These are phyloP conservation scores for Drosophila falleni DNA, from an alignment of 2,888 invertebrate species.

Conservation along the genomic window DNA sequence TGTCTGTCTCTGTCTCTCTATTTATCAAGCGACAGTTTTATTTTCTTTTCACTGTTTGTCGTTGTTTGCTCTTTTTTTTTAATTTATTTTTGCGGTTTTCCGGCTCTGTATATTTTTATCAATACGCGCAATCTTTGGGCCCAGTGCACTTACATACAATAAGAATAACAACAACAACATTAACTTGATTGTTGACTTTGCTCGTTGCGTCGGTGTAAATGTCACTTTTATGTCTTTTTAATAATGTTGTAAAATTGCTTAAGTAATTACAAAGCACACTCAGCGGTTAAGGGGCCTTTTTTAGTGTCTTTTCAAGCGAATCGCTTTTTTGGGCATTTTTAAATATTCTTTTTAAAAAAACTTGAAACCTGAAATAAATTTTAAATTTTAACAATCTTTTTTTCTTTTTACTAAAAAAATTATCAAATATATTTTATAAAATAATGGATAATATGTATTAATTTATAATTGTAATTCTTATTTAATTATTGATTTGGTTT, in stretches of 20 bases:
- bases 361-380: background rate
- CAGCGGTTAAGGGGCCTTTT: background rate
- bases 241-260: slow-evolving; percentile 60
- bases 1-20: slow-evolving; percentile 30
- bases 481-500: background rate
- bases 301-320: slow-evolving; percentile 5
- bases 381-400: too few relatives aligned
- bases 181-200: slow-evolving; percentile 49
- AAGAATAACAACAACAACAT: slow-evolving; percentile 28
- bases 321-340: background rate
- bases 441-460: too few relatives aligned
- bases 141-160: slow-evolving; percentile 42
- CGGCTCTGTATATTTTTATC: slow-evolving; percentile 61
- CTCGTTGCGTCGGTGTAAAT: slow-evolving; percentile 48
- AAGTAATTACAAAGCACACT: slow-evolving; percentile 39
- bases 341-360: background rate
- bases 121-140: slow-evolving; percentile 59
- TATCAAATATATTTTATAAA: too few relatives aligned
- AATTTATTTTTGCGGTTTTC: slow-evolving; percentile 66
- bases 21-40: slow-evolving; percentile 58
- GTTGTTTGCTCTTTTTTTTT: slow-evolving; percentile 18
- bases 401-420: too few relatives aligned
- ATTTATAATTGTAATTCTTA: background rate
- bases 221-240: slow-evolving; percentile 72
- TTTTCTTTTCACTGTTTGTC: slow-evolving; percentile 26